Base-by-base conservation (phyloP, 1,140 invertebrate species). In the Drosophila pachea region DNA sequence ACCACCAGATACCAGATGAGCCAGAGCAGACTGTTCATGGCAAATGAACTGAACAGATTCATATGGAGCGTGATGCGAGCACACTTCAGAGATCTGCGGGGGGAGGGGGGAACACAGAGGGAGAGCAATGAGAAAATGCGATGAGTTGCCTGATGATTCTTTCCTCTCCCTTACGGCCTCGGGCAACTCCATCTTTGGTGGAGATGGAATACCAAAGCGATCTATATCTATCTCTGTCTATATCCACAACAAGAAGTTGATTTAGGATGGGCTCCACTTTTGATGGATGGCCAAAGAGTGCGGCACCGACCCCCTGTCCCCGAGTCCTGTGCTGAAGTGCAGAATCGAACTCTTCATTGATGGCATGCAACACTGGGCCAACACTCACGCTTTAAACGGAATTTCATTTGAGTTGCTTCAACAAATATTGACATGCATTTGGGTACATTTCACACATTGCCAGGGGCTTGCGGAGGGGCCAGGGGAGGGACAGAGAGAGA, bases 31-130 rank as follows among this genome's bases (percentile, higher is more conserved):
- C 93, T 93, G 88, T 97, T 97, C 50, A 95, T 91, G 6, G 96
- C 95, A 89, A 98, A 98, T 29, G 96, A 97, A 14, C 94, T 92
- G 88, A 98, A 98, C 43, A 98, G 91, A 90, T 98, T 97, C 92
- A 97, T 98, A 89, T 98, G 97, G 55, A 98, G 92, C 4, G 95
- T 95, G 68, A 97, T 97, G 65, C 97, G 92, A 7, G 96, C 95
- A 90, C 96, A 97, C 84, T 92, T 91, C 47, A 92, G 87, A 11
- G 91, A 93, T 90, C 93, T 94, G 91, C 11, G 59, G 31, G 61
- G 4, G 7, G 58, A 33, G 61, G 4, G 7, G 58, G 38, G 16
- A 50, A 42, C 49, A 89, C 78, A 64, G 5, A 48, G 14, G 32
- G 66, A 11, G 12, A 14, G n/a, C n/a, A 5, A 7, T 11, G 2